Conservation (phyloP, 2,888 invertebrate species). For the Drosophila algonquin region DNA sequence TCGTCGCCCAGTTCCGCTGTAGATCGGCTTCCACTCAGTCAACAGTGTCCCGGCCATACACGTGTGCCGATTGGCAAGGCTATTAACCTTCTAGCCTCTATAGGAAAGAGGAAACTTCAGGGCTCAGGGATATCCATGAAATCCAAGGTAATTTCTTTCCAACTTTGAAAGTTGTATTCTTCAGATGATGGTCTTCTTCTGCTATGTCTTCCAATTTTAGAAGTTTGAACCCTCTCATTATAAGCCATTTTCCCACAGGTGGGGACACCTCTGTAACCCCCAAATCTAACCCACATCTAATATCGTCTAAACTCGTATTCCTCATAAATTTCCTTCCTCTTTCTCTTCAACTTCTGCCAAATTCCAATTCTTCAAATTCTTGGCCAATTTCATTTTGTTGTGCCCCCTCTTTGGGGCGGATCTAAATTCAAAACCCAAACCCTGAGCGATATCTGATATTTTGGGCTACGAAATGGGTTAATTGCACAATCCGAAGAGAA, state of each 20-base stretch:
- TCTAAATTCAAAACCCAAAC: not conserved
- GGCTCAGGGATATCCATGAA: too few relatives aligned
- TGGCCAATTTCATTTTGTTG: not conserved
- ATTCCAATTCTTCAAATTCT: not conserved
- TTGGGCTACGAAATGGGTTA: constrained; percentile 45
- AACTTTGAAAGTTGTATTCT: too few relatives aligned
- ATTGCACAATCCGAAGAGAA: constrained; percentile 58
- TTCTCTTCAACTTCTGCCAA: too few relatives aligned
- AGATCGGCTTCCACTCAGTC: constrained; percentile 58
- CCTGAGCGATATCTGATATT: constrained; percentile 22
- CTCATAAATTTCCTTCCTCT: not conserved
- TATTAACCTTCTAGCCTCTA: constrained; percentile 14
- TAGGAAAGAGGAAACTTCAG: not conserved
- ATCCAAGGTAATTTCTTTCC: too few relatives aligned
- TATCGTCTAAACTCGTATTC: not conserved
- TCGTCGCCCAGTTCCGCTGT: constrained; percentile 43
- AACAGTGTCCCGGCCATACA: constrained; percentile 21
- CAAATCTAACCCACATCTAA: not conserved
- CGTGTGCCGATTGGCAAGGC: not conserved
- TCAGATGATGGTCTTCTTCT: too few relatives aligned
- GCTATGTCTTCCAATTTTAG: too few relatives aligned
- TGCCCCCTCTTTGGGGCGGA: not conserved
- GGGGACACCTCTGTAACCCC: not conserved
- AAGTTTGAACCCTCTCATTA: too few relatives aligned
- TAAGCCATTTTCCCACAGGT: too few relatives aligned